Evolutionary conservation across 2,113 vertebrate genomes (phyloP).

Genomic region (Bungarus multicinctus): DNA sequence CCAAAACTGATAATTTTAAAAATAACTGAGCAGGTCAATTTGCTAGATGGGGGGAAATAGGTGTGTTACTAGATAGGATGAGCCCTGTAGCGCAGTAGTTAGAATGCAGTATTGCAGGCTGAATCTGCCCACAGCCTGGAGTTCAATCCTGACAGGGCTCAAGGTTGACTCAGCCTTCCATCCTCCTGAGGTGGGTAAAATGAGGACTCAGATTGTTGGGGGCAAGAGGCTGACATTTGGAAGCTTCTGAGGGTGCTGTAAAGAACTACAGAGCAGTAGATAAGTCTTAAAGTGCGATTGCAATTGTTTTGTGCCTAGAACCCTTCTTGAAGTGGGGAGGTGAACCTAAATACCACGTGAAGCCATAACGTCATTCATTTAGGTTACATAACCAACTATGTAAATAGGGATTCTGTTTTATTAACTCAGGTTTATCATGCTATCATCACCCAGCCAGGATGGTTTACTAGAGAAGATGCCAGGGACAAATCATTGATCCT

Average conservation of each 20-base stretch:
- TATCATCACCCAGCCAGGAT: neutral
- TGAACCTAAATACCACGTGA: neutral
- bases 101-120: neutral
- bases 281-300: neutral
- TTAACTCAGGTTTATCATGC: neutral
- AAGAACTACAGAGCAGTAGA: neutral
- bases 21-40: neutral
- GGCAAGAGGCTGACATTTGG: neutral
- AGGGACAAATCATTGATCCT: neutral
- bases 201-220: neutral
- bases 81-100: neutral
- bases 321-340: neutral
- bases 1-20: neutral
- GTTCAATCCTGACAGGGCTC: neutral
- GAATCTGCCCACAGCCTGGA: neutral
- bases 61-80: neutral
- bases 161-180: neutral
- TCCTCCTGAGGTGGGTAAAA: neutral
- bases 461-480: neutral
- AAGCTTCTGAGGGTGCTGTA: neutral
- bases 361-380: neutral
- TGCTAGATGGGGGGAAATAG: neutral
- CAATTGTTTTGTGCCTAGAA: neutral
- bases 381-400: neutral
- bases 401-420: neutral